These are phyloP conservation scores for Holothuria glaberrima DNA, from an alignment of 35 echinoderm and acorn worm species.

Conservation along the genomic window DNA sequence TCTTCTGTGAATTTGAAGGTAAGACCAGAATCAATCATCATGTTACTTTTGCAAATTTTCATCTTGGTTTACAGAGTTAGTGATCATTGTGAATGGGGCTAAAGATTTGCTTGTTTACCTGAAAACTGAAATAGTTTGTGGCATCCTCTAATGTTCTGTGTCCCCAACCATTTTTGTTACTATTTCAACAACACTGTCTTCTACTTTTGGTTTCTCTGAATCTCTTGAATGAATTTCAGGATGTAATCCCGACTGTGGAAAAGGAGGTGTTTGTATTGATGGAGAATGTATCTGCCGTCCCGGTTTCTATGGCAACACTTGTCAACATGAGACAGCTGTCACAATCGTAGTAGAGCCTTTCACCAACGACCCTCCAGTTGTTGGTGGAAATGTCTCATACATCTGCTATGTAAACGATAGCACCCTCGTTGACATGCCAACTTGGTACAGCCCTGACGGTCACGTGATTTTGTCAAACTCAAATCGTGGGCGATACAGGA, in stretches of 20 bases:
- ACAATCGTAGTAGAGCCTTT: constrained; percentile 49
- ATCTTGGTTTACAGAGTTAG: no score
- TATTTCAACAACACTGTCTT: no score
- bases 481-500: background rate
- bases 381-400: constrained; percentile 66
- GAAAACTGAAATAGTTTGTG: no score
- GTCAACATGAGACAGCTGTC: constrained; percentile 36
- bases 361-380: constrained; percentile 28
- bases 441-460: constrained; percentile 55
- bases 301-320: constrained; percentile 69
- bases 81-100: no score
- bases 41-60: no score
- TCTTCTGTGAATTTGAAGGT: constrained; percentile 85
- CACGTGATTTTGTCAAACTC: constrained; percentile 21
- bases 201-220: no score
- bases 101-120: no score
- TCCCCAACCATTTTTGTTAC: no score
- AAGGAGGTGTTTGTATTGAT: constrained; percentile 77
- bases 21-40: background rate
- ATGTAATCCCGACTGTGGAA: constrained; percentile 79
- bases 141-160: no score
- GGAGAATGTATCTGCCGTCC: constrained; percentile 70
- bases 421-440: constrained; percentile 55
- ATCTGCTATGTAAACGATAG: constrained; percentile 73
- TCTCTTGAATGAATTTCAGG: constrained; percentile 45